These are phyloP conservation scores for Adelges cooleyi DNA, from an alignment of 1,140 invertebrate genomes.

Conservation along the genomic window DNA sequence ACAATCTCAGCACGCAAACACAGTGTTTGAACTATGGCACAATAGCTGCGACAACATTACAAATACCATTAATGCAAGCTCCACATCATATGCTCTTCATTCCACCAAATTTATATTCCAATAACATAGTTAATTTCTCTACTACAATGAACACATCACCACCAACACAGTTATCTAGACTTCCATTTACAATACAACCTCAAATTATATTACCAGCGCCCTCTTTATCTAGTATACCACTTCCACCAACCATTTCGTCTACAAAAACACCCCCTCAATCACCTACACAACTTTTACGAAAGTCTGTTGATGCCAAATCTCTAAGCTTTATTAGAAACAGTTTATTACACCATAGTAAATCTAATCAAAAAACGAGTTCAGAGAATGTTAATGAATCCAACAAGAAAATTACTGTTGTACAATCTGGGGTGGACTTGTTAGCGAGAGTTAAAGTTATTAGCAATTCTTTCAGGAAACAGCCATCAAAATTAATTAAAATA, in stretches of 20 bases:
- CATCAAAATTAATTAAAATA: constrained; percentile 11
- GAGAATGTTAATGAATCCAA: neutral
- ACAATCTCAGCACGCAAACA: neutral
- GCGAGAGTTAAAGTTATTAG: constrained; percentile 20
- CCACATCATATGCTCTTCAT: neutral
- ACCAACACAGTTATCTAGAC: neutral
- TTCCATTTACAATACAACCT: neutral
- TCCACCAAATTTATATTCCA: neutral
- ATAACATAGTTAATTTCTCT: neutral
- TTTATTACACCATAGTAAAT: neutral
- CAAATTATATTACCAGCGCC: too few species aligned
- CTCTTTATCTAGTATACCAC: neutral
- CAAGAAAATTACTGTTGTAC: neutral
- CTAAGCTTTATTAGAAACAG: neutral
- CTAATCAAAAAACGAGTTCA: neutral
- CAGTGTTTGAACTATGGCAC: neutral
- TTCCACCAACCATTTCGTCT: neutral
- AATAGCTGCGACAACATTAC: neutral
- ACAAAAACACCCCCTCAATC: neutral
- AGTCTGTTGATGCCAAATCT: neutral
- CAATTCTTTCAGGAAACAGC: constrained; percentile 13
- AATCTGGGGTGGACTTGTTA: constrained; percentile 13
- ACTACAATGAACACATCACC: neutral
- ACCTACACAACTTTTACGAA: neutral
- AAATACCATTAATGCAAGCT: neutral